Base-by-base conservation (phyloP, 1,140 invertebrate genomes). In the Lepidostoma basale region DNA sequence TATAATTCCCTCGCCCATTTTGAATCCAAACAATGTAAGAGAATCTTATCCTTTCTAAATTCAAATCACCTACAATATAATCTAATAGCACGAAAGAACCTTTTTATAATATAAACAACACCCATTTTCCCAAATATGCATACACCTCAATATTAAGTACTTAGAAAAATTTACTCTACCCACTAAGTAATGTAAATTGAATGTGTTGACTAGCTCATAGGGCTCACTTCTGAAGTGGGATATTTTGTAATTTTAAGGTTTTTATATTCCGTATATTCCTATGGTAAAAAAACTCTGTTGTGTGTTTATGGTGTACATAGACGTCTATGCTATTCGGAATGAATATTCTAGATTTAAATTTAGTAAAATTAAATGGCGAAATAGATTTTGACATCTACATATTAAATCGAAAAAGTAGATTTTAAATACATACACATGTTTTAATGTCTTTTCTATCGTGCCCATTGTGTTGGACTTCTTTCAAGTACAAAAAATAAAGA, bases 211-310 rank as follows among this genome's bases (percentile, higher is more conserved):
- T 49, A 49, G 45, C 22, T 49, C 45, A 49, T 49, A 22, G 25
- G 25, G 25, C n/a, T 22, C 45, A 49, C 45, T 49, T 49, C 25
- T 49, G 25, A 49, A 49, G 45, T 49, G 45, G 25, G 14, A 49
- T 49, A 49, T 49, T 49, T 49, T 49, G 45, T 49, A 49, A 20
- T 49, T 12, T 12, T 49, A 49, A 49, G 45, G 18, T n/a, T 49
- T 49, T 49, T 49, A 25, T 22, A 49, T 22, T 25, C 23, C 22
- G 18, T 49, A 49, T 49, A 49, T 26, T 49, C 45, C 45, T 49
- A 49, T 49, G 10, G 33, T 49, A 25, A 25, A 22, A 23, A 49
- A 23, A 18, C 22, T 12, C 18, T 12, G 25, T 25, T 25, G 45
- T 25, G 18, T 22, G 22, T 25, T 12, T n/a, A 12, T 25, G 18